Evolutionary conservation across 2,888 invertebrate genomes (phyloP).

Genomic region (Chelonus formosanus): DNA sequence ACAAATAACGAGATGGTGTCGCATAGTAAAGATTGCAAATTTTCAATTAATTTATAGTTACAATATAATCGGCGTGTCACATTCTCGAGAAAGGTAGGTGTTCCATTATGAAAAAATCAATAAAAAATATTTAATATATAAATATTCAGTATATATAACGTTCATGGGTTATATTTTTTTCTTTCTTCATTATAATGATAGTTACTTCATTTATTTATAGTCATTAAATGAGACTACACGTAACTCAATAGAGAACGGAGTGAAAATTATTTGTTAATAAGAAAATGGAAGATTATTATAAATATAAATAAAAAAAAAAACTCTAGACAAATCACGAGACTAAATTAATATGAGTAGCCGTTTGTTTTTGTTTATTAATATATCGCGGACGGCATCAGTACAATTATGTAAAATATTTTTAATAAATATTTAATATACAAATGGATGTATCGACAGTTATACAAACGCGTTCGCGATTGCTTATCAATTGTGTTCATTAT

Average conservation of each 20-base stretch:
- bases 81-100: constrained; percentile 57
- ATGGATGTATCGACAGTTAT: constrained; percentile 48
- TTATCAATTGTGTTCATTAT: constrained; percentile 41
- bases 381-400: constrained; percentile 43
- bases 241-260: too few relatives aligned
- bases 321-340: too few relatives aligned
- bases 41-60: constrained; percentile 20
- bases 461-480: constrained; percentile 49
- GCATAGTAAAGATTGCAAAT: constrained; percentile 25
- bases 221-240: too few relatives aligned
- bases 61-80: constrained; percentile 38
- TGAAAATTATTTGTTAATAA: too few relatives aligned
- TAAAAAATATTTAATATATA: too few relatives aligned
- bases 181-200: too few relatives aligned
- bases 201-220: too few relatives aligned
- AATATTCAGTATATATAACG: too few relatives aligned
- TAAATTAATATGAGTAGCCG: constrained; percentile 21
- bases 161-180: too few relatives aligned
- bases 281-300: too few relatives aligned
- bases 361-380: constrained; percentile 6
- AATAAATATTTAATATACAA: constrained; percentile 48
- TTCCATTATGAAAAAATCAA: constrained; percentile 17
- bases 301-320: too few relatives aligned
- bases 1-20: constrained; percentile 23
- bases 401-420: constrained; percentile 44